phyloP scores from a whole-genome alignment of 2,797 vertebrate species.

The Xenops minutus region DNA sequence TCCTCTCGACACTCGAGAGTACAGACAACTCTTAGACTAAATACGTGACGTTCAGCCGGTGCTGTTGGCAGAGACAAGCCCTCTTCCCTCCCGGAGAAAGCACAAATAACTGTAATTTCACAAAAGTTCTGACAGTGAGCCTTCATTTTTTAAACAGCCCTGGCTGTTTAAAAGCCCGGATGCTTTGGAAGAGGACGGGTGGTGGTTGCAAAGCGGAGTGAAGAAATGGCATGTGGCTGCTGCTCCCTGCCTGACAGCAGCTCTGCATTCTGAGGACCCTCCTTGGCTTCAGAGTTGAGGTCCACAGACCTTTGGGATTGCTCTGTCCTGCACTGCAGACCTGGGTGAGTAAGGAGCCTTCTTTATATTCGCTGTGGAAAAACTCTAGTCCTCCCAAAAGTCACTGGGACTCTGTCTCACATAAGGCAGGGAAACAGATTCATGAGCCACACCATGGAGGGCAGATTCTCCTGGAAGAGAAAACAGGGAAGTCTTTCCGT shows the following conservation, averaged over 20 bases:
- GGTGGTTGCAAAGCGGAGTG: neutral
- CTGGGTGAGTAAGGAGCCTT: neutral
- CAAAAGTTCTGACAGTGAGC: neutral
- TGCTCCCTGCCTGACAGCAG: neutral
- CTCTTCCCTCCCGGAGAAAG: neutral
- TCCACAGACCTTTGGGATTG: neutral
- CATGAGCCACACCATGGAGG: accelerated
- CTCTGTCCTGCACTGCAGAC: neutral
- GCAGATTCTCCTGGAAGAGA: neutral
- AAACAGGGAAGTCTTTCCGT: neutral
- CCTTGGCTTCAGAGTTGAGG: neutral
- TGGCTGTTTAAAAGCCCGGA: neutral
- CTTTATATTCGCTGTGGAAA: neutral
- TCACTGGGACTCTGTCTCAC: neutral
- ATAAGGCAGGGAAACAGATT: neutral
- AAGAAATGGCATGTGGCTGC: neutral
- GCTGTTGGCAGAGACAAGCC: neutral
- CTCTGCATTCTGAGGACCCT: neutral
- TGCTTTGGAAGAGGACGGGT: neutral
- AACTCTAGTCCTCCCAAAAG: neutral
- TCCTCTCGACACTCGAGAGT: neutral
- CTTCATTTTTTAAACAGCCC: neutral
- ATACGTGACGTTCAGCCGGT: neutral
- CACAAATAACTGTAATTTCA: neutral
- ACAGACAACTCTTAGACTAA: neutral